phyloP scores from a whole-genome alignment of 1,140 invertebrate species.

The Tyrophagus putrescentiae region DNA sequence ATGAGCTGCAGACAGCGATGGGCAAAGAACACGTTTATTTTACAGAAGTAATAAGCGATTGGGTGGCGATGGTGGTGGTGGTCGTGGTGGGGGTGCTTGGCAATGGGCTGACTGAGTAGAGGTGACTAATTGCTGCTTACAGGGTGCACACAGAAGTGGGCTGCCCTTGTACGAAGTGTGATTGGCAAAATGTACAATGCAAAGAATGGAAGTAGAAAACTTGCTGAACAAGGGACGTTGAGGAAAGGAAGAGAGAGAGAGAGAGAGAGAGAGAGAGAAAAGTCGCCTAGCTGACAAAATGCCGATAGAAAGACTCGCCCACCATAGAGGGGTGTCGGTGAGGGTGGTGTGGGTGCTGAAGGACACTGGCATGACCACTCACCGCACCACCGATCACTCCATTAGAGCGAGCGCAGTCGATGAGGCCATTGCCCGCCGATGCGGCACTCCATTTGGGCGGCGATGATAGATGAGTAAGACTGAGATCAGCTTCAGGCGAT shows the following conservation, averaged over 20 bases:
- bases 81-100: too few species aligned
- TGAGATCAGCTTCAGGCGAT: neutral
- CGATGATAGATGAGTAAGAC: neutral
- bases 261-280: neutral
- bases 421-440: neutral
- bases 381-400: neutral
- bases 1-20: too few species aligned
- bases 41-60: too few species aligned
- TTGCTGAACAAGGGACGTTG: too few species aligned
- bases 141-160: too few species aligned
- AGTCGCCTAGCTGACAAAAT: slow-evolving; percentile 11
- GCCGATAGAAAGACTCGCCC: slow-evolving; percentile 4
- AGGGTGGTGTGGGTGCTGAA: neutral
- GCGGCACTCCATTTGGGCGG: neutral
- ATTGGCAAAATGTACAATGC: too few species aligned
- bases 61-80: too few species aligned
- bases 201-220: too few species aligned
- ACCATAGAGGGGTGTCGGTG: neutral
- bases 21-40: too few species aligned
- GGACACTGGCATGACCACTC: neutral
- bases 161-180: too few species aligned
- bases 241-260: neutral
- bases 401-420: neutral
- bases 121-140: too few species aligned
- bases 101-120: too few species aligned